These are phyloP conservation scores for Nowickia ferox DNA, from an alignment of 2,888 invertebrate genomes.

Conservation along the genomic window DNA sequence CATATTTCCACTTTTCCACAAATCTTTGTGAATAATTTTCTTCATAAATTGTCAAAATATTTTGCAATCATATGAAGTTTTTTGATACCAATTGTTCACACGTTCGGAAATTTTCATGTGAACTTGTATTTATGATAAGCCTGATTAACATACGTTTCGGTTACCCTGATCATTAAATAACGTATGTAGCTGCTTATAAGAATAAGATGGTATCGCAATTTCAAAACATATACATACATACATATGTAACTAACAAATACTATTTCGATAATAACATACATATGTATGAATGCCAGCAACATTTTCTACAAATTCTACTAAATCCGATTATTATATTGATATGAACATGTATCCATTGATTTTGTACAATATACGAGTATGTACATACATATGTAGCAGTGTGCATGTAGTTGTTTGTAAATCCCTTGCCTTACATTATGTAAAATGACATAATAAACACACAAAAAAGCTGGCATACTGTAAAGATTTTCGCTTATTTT, in stretches of 20 bases:
- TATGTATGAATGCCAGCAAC: conserved; percentile 23
- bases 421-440: conserved; percentile 68
- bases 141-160: no score
- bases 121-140: no score
- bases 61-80: no score
- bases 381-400: conserved; percentile 4
- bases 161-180: no score
- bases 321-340: conserved; percentile 54
- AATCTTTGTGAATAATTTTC: no score
- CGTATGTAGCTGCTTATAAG: no score
- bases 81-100: no score
- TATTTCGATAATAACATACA: conserved; percentile 4
- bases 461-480: conserved; percentile 55
- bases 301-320: conserved; percentile 24
- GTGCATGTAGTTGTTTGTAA: conserved; percentile 40
- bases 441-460: conserved; percentile 65
- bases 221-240: not conserved
- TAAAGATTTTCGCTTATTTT: conserved; percentile 68
- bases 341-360: not conserved
- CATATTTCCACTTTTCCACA: no score
- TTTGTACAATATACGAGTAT: conserved; percentile 3
- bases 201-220: not conserved
- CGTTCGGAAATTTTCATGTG: no score
- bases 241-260: not conserved
- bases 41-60: no score